These are phyloP conservation scores for Sardinella longiceps DNA, from an alignment of 2,797 vertebrate species.

Conservation along the genomic window DNA sequence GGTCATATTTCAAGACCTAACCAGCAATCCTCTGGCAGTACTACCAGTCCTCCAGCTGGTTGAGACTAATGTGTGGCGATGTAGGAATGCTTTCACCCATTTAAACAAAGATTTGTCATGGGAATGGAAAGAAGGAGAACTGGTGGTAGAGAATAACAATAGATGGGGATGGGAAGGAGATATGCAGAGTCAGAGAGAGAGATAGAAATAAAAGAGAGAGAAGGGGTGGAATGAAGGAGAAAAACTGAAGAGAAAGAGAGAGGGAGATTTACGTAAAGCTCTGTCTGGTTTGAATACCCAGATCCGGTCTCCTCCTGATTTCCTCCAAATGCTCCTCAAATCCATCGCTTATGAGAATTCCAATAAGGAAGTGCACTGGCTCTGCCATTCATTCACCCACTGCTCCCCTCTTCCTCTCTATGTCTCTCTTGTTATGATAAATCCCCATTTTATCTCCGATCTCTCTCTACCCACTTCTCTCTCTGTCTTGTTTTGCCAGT, in stretches of 20 bases:
- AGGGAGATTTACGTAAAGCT: background rate
- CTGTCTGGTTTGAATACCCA: background rate
- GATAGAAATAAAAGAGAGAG: background rate
- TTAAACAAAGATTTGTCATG: background rate
- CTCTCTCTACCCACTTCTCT: background rate
- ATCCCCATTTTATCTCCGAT: background rate
- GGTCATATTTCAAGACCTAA: constrained; percentile 7
- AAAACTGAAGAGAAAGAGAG: background rate
- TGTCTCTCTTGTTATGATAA: background rate
- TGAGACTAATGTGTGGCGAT: background rate
- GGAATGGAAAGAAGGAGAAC: background rate
- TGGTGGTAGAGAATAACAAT: background rate
- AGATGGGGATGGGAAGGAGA: background rate
- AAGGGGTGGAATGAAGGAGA: background rate
- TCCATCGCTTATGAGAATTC: constrained; percentile 44
- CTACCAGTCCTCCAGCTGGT: constrained; percentile 53
- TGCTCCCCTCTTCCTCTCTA: constrained; percentile 6
- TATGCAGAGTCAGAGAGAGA: background rate
- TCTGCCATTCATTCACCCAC: constrained; percentile 15
- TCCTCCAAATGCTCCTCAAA: constrained; percentile 46
- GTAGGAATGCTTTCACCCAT: background rate
- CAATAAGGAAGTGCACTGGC: constrained; percentile 20
- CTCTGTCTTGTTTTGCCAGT: background rate
- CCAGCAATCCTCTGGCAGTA: constrained; percentile 44
- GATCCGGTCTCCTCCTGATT: background rate